Percentiles rank a stretch among this genome's conserved stretches.
Conservation (phyloP, 2,888 invertebrate species). For the Odontocerum albicorne region DNA sequence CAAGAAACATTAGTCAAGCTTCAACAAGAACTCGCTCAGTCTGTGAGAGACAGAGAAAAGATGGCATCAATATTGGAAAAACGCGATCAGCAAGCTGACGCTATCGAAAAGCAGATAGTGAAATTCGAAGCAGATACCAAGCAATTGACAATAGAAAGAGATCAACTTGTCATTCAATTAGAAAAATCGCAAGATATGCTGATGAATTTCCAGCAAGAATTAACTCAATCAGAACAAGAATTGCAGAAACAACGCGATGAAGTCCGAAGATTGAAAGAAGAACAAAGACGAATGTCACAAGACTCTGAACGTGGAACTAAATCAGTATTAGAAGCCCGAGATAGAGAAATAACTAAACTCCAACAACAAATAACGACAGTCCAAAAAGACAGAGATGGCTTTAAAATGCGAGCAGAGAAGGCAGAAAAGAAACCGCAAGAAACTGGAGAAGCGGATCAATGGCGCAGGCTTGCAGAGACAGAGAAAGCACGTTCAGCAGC, state of each 20-base stretch:
- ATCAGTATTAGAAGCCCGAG: constrained; percentile 69
- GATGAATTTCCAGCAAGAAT: constrained; percentile 89
- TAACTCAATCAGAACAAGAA: constrained; percentile 81
- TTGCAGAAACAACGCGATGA: constrained; percentile 80
- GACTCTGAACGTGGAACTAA: constrained; percentile 71
- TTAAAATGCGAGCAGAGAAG: constrained; percentile 70
- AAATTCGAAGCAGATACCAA: constrained; percentile 85
- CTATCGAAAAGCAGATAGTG: constrained; percentile 81
- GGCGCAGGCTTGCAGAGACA: constrained; percentile 76
- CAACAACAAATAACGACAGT: constrained; percentile 68
- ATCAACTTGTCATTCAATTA: constrained; percentile 84
- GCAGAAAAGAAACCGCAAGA: constrained; percentile 77
- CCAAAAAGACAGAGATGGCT: constrained; percentile 65
- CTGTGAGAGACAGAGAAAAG: constrained; percentile 74
- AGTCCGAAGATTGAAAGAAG: constrained; percentile 71
- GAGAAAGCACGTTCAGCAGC: constrained; percentile 78
- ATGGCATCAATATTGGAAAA: constrained; percentile 77
- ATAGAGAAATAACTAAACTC: constrained; percentile 69
- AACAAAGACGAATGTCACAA: constrained; percentile 70
- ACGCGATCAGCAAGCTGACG: constrained; percentile 76
- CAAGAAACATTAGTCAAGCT: constrained; percentile 72
- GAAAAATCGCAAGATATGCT: constrained; percentile 93
- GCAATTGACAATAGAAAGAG: constrained; percentile 81
- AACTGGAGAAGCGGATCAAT: constrained; percentile 76
- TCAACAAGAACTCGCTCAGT: constrained; percentile 72